These are phyloP conservation scores for Mormyrus hasselquistii DNA, from an alignment of 2,797 vertebrate species.

Conservation along the genomic window DNA sequence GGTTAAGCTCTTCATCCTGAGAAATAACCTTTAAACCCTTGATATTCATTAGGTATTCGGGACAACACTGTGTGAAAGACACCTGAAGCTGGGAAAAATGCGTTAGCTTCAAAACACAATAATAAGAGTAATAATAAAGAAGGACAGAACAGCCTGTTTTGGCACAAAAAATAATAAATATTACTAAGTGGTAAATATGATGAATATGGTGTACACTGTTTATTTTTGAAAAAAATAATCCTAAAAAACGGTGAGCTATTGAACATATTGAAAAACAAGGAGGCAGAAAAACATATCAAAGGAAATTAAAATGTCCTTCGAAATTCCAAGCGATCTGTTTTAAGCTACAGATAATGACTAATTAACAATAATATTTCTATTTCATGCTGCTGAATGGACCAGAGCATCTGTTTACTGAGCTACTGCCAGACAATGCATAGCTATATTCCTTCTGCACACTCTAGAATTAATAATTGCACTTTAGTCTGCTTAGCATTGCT, in stretches of 20 bases:
- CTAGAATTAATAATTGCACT: background rate
- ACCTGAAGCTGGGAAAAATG: background rate
- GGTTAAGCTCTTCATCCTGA: slow-evolving; percentile 19
- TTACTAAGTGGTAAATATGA: background rate
- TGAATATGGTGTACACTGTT: background rate
- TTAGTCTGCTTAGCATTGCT: background rate
- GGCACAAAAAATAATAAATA: background rate
- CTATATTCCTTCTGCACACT: background rate
- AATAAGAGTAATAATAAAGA: background rate
- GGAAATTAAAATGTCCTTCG: background rate
- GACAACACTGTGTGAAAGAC: background rate
- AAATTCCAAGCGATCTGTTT: background rate
- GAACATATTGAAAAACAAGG: background rate
- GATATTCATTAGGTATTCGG: slow-evolving; percentile 1
- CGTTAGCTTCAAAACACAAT: background rate
- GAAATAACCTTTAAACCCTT: slow-evolving; percentile 25
- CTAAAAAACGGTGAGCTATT: background rate
- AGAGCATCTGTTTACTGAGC: background rate
- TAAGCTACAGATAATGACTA: background rate
- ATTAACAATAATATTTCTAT: background rate
- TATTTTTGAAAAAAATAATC: background rate
- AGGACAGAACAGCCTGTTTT: background rate
- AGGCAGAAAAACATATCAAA: background rate
- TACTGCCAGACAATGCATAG: background rate
- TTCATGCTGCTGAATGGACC: background rate